Evolutionary conservation across 2,113 vertebrate genomes (phyloP).

Genomic region (Myiopsitta monachus): DNA sequence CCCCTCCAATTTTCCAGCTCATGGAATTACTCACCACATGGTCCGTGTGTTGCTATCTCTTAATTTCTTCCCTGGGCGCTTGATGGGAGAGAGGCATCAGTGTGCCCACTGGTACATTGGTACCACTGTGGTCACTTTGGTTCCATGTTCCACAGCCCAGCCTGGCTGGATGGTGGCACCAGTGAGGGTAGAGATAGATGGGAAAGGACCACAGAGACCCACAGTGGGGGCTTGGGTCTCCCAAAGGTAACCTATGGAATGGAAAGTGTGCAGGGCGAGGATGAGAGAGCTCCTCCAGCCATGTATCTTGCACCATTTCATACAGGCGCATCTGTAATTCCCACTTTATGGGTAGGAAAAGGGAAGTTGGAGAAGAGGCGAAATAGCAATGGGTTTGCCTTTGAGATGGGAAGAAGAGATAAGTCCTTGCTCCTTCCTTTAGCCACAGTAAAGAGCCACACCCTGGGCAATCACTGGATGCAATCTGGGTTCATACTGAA

Average conservation of each 20-base stretch:
- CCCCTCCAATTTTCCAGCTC: background rate
- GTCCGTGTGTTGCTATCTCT: background rate
- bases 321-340: background rate
- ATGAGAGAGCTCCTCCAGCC: background rate
- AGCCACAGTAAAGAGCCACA: background rate
- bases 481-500: accelerated
- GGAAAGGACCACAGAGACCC: accelerated
- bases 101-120: background rate
- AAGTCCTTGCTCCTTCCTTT: background rate
- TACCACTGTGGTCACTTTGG: background rate
- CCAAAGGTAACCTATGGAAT: background rate
- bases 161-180: background rate
- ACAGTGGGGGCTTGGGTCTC: background rate
- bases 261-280: background rate
- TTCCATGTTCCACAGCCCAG: background rate
- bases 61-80: background rate
- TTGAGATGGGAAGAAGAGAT: background rate
- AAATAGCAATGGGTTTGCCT: background rate
- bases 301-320: accelerated
- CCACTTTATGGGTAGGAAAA: background rate
- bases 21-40: conserved; percentile 15
- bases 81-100: background rate
- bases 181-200: background rate
- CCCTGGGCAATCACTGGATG: background rate
- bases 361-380: background rate